A percentile compares a stretch with the other conserved stretches of the same genome.
phyloP scores from a whole-genome alignment of 2,888 invertebrate genomes.

The Platynereis dumerilii region DNA sequence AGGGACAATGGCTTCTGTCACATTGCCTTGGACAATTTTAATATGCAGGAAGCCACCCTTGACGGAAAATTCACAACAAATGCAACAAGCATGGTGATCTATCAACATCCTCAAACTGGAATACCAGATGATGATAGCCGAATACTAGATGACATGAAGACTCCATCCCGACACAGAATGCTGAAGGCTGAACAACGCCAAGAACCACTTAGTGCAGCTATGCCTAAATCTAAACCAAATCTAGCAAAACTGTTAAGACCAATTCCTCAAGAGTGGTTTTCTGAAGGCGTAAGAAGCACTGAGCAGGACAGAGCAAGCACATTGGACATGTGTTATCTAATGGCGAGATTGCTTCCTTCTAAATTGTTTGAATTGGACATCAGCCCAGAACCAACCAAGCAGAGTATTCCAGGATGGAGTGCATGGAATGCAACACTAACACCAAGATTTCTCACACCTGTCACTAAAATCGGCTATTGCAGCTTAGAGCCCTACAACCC shows the following conservation, averaged over 20 bases:
- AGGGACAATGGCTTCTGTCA: neutral
- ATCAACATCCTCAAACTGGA: conserved; percentile 5
- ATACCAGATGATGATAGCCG: too few relatives aligned
- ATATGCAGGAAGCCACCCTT: neutral
- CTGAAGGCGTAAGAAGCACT: too few relatives aligned
- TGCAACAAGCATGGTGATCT: neutral
- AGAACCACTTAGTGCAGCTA: too few relatives aligned
- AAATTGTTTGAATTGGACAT: neutral
- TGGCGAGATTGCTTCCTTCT: neutral
- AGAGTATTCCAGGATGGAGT: conserved; percentile 7
- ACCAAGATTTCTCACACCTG: neutral
- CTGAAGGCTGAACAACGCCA: too few relatives aligned
- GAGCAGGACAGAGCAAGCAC: too few relatives aligned
- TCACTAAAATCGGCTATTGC: neutral
- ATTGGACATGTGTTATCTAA: neutral
- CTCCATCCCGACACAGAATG: too few relatives aligned
- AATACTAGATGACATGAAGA: too few relatives aligned
- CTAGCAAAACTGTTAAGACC: too few relatives aligned
- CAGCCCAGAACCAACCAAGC: neutral
- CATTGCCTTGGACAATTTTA: neutral
- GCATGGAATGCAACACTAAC: neutral
- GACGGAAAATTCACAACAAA: neutral
- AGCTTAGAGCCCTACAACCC: neutral
- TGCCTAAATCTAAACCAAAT: too few relatives aligned
- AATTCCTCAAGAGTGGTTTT: too few relatives aligned